Evolutionary conservation across 64 coral and sea anemone species (phyloP).

Genomic region (Exaiptasia diaphana): DNA sequence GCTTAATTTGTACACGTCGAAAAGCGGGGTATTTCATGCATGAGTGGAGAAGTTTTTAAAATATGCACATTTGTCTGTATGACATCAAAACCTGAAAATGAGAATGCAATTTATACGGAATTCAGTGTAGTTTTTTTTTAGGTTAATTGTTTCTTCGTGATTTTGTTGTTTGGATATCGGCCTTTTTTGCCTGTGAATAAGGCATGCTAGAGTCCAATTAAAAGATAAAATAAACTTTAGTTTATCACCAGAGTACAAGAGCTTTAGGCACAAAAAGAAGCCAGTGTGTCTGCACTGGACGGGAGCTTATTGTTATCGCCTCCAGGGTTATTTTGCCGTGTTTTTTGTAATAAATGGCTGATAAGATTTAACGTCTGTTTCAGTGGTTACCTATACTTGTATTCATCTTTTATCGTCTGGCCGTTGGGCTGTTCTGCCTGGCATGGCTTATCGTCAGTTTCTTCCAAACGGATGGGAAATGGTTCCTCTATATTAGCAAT

Average conservation of each 20-base stretch:
- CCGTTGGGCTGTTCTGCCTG: slow-evolving; percentile 53
- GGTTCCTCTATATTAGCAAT: slow-evolving; percentile 64
- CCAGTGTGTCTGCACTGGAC: neutral
- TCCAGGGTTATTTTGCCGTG: neutral
- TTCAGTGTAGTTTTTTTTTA: too few relatives aligned
- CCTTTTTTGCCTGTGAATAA: neutral
- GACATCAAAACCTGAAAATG: too few relatives aligned
- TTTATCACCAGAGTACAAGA: too few relatives aligned
- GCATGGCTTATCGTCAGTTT: slow-evolving; percentile 39
- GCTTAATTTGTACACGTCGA: too few relatives aligned
- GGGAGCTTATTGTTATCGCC: neutral
- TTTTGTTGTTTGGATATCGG: too few relatives aligned
- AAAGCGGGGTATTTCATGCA: too few relatives aligned
- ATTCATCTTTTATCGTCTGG: slow-evolving; percentile 45
- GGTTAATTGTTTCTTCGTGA: too few relatives aligned
- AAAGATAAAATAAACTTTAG: neutral
- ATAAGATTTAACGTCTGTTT: neutral
- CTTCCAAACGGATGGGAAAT: slow-evolving; percentile 11
- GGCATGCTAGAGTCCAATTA: neutral
- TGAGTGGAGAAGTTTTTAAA: too few relatives aligned
- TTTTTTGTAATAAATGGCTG: neutral
- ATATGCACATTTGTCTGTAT: too few relatives aligned
- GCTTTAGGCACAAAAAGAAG: neutral
- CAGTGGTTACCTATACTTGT: slow-evolving; percentile 38
- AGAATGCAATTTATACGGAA: too few relatives aligned